Evolutionary conservation across 2,888 invertebrate species (phyloP), one percentile per base, ranked within the genome.

Genomic region (Hydriomena furcata): DNA sequence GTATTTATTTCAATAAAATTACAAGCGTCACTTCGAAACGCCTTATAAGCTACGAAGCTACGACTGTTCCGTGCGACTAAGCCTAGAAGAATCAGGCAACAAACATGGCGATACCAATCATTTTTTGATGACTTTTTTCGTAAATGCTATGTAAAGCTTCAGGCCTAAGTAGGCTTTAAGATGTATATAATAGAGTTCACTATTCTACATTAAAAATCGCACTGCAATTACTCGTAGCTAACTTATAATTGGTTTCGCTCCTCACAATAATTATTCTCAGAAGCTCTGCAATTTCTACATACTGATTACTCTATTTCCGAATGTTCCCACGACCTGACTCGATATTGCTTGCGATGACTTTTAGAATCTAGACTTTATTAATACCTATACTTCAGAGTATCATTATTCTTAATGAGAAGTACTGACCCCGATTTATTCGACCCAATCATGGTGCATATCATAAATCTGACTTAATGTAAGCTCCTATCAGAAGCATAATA

Each of bases 401-500:
- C 52, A 52, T 52, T 52, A 52, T 24, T 37, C 12, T 13, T 52
- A 47, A 52, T 47, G 52, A 52, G 25, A 5, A 35, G 31, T 23
- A 8, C 23, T 47, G 46, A 47, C 38, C 46, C 36, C 36, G 21
- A 47, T 52, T 30, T 27, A 46, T 60, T 52, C 28, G 46, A 31
- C 41, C 41, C 52, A 55, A 53, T 49, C 51, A 52, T 50, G 50
- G 34, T 43, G 44, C 47, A 48, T 52, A 54, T 55, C 52, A 46
- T 49, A 60, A 53, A 55, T 55, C 32, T 38, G 52, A 52, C 38
- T 49, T 24, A 11, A 51, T 40, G 0, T 36, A 36, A 42, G 42
- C 30, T 40, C 40, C 25, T 31, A 30, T 37, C 10, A 17, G 36
- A 30, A 30, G n/a, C 44, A 23, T 28, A 12, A 30, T 30, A n/a